phyloP scores from a whole-genome alignment of 2,888 invertebrate species.

The Drosophila hamatofila region DNA sequence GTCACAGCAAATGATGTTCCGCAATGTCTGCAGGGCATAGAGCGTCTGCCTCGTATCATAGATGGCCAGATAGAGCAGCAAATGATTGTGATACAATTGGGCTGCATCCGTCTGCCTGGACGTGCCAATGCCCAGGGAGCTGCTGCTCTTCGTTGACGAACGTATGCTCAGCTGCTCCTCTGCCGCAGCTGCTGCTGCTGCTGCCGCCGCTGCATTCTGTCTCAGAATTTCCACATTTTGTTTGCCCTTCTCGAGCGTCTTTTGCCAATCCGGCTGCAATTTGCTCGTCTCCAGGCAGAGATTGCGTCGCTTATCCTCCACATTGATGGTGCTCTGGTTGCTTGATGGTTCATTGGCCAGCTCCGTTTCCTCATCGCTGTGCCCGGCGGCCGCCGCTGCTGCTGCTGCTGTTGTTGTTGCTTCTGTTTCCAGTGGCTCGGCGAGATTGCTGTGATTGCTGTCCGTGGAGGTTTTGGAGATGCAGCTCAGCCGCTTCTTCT shows the following conservation, averaged over 20 bases:
- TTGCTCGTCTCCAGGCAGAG: slow-evolving; percentile 81
- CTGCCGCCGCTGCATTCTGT: slow-evolving; percentile 77
- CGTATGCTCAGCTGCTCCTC: slow-evolving; percentile 69
- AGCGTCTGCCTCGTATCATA: slow-evolving; percentile 91
- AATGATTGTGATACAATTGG: slow-evolving; percentile 91
- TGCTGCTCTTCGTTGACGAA: slow-evolving; percentile 68
- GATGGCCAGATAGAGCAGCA: slow-evolving; percentile 92
- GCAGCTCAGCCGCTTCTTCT: slow-evolving; percentile 84
- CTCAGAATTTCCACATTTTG: slow-evolving; percentile 85
- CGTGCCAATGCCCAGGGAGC: slow-evolving; percentile 42
- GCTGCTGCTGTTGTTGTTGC: slow-evolving; percentile 2
- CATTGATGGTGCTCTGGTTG: slow-evolving; percentile 77
- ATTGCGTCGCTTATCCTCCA: slow-evolving; percentile 83
- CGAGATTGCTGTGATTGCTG: slow-evolving; percentile 82
- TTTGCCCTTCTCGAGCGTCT: slow-evolving; percentile 85
- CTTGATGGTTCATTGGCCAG: slow-evolving; percentile 49
- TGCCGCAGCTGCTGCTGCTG: slow-evolving; percentile 57
- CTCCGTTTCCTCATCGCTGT: slow-evolving; percentile 81
- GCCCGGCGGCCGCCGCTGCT: slow-evolving; percentile 22
- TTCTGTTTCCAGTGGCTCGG: slow-evolving; percentile 43
- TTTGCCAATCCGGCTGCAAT: slow-evolving; percentile 81
- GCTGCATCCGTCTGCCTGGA: slow-evolving; percentile 54
- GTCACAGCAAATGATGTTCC: slow-evolving; percentile 89
- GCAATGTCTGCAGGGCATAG: slow-evolving; percentile 91
- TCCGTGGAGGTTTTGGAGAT: slow-evolving; percentile 85